Base-by-base conservation (phyloP, 1,140 invertebrate species). In the Leptestheria dahalacensis region DNA sequence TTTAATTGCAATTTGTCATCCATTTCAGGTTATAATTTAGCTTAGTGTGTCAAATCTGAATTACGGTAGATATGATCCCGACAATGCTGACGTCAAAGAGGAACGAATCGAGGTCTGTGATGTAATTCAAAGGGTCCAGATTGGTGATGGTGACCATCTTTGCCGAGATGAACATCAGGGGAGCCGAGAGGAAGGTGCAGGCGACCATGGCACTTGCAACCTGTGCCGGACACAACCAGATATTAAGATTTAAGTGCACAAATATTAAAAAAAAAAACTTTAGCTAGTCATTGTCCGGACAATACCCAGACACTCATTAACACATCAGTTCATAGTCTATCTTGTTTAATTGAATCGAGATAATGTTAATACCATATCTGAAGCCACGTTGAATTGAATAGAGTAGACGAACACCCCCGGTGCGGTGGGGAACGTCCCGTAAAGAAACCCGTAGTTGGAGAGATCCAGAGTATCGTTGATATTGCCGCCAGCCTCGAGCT, bases 321-420 rank as follows among this genome's bases (percentile, higher is more conserved):
- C n/a, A n/a, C n/a, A n/a, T n/a, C n/a, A n/a, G n/a, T n/a, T n/a
- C n/a, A n/a, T n/a, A n/a, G n/a, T n/a, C n/a, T n/a, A n/a, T n/a
- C n/a, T n/a, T n/a, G n/a, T n/a, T n/a, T n/a, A n/a, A n/a, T n/a
- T n/a, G n/a, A n/a, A n/a, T n/a, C n/a, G n/a, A n/a, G 15, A 52
- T 15, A 3, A n/a, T 25, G 15, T 25, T 15, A 52, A 77, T 75
- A 90, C 85, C 74, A 93, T 74, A 73, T 95, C 89, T 63, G 88
- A 79, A 69, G 88, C 88, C 11, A 92, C 67, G 63, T 84, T 81
- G 70, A 94, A 97, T 59, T 90, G 81, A 41, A 85, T 82, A 2
- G 92, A 90, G 72, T 94, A 94, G 6, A 97, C 88, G 73, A 95
- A 96, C 3, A 94, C 86, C 47, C 89, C 89, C 0, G 94, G 93